Evolutionary conservation across 2,113 vertebrate species (phyloP), one percentile per base, ranked within the genome.

Genomic region (Sceloporus tristichus): DNA sequence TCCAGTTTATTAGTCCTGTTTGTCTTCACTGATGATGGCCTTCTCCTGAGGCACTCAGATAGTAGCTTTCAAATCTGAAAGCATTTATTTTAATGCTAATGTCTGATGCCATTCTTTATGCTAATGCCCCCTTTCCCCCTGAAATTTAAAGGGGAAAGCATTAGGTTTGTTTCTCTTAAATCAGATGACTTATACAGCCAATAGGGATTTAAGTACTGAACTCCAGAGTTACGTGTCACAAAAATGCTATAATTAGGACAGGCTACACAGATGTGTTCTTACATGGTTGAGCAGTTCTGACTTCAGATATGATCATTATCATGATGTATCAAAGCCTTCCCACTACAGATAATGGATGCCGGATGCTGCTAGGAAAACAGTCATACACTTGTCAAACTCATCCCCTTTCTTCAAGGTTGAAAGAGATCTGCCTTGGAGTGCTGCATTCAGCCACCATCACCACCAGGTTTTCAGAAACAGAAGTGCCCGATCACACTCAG

Each of bases 201-300:
- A 87, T 53, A 65, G 85, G 76, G 59, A 42, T 89, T 38, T 91
- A 84, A 29, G 0, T 76, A 0, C 85, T 92, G 70, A 59, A 75
- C 0, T 0, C 0, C 27, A 0, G 82, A 87, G 82, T 92, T 89
- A 86, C 2, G 9, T 89, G 87, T 92, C 88, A 92, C 85, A 91
- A 94, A 40, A 74, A 84, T 78, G 84, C 91, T 94, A 91, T 92
- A 94, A 93, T 95, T 93, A 94, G 94, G 93, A 84, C 84, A 92
- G 90, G 90, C 91, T 90, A 93, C 90, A 92, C 93, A 95, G 92
- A 96, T 94, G 91, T 93, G 84, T 85, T 90, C 89, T 91, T 85
- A 90, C 29, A 87, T 92, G 90, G 73, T 82, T 75, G 4, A 40
- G 87, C 71, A 87, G 85, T 84, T 91, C 80, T 83, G 73, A 70